Percentiles rank a stretch among this genome's conserved stretches.
These are phyloP conservation scores for Lithosia quadra DNA, from an alignment of 2,888 invertebrate genomes.

Conservation along the genomic window DNA sequence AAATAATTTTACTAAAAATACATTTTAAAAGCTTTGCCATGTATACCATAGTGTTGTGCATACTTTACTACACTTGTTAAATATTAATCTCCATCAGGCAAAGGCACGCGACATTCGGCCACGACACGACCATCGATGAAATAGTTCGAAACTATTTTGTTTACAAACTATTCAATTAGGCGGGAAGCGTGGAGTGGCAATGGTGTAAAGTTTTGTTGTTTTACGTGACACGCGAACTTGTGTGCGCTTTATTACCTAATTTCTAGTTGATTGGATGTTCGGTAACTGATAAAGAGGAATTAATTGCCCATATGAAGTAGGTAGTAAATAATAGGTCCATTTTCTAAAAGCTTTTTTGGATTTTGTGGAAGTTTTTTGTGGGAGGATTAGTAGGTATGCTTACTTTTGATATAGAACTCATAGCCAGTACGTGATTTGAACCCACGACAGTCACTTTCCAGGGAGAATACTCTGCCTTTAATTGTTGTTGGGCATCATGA, in stretches of 20 bases:
- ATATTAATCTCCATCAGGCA: slow-evolving; percentile 63
- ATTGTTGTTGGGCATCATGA: background rate
- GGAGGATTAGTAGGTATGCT: background rate
- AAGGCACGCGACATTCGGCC: slow-evolving; percentile 50
- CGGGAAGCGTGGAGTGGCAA: slow-evolving; percentile 51
- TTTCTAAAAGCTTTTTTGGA: background rate
- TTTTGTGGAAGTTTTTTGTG: background rate
- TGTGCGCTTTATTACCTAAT: slow-evolving; percentile 22
- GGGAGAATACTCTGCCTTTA: background rate
- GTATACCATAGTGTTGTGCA: slow-evolving; percentile 40
- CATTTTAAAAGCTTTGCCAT: slow-evolving; percentile 58
- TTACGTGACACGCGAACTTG: slow-evolving; percentile 47
- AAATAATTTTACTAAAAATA: slow-evolving; percentile 8
- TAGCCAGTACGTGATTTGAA: background rate
- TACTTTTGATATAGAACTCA: background rate
- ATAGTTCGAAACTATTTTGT: slow-evolving; percentile 65
- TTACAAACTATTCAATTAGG: slow-evolving; percentile 72
- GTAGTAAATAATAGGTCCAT: background rate
- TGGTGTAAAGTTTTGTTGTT: slow-evolving; percentile 53
- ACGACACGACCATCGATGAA: slow-evolving; percentile 39
- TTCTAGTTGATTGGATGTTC: slow-evolving; percentile 14
- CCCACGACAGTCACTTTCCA: background rate
- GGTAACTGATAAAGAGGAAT: slow-evolving; percentile 21
- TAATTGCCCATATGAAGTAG: background rate
- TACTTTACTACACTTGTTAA: slow-evolving; percentile 49